These are phyloP conservation scores for Plotosus lineatus DNA, from an alignment of 2,113 vertebrate genomes.

Conservation along the genomic window DNA sequence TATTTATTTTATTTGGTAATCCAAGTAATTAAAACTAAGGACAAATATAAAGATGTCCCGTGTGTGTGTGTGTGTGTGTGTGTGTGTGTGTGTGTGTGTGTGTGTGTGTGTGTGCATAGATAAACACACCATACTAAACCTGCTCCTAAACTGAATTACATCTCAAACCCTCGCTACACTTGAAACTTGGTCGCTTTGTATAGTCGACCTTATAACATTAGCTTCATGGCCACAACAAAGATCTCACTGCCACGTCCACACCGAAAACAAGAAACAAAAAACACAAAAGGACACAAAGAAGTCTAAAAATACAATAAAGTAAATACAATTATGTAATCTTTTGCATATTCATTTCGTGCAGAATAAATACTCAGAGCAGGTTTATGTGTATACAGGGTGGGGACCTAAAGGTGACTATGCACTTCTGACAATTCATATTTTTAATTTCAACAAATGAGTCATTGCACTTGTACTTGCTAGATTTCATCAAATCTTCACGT, in stretches of 20 bases:
- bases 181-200: no score
- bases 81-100: neutral
- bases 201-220: no score
- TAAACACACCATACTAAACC: neutral
- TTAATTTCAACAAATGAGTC: no score
- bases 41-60: neutral
- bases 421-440: no score
- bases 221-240: neutral
- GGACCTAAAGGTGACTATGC: no score
- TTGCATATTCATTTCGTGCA: neutral
- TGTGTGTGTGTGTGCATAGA: neutral
- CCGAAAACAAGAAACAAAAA: neutral
- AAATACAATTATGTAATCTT: neutral
- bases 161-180: neutral
- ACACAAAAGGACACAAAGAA: neutral
- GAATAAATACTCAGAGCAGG: neutral
- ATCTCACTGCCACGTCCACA: neutral
- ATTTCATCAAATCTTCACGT: no score
- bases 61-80: constrained; percentile 7
- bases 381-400: no score
- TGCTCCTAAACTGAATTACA: neutral
- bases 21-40: neutral
- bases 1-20: no score
- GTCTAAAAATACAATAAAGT: neutral
- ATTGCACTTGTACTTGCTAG: no score